A percentile compares a stretch with the other conserved stretches of the same genome.
Evolutionary conservation across 1,140 invertebrate genomes (phyloP).

Genomic region (Drosophila lacertosa): DNA sequence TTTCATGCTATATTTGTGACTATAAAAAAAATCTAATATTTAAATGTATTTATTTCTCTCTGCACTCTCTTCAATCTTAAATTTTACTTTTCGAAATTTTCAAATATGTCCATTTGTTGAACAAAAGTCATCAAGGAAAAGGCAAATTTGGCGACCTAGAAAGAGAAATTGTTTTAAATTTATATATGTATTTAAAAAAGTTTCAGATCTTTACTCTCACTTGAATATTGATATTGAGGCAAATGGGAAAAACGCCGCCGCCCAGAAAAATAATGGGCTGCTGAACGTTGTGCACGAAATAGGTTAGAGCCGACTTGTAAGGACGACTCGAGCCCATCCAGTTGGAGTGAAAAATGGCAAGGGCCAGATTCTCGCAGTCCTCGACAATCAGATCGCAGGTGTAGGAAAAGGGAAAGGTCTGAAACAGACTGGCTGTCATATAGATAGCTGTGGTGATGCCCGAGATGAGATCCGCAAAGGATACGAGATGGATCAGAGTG

Average conservation of each 20-base stretch:
- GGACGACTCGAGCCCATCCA: slow-evolving; percentile 39
- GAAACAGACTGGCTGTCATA: slow-evolving; percentile 31
- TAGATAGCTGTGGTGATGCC: slow-evolving; percentile 26
- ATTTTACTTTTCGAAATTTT: slow-evolving; percentile 18
- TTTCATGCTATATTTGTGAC: too few species aligned
- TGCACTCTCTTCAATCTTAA: background rate
- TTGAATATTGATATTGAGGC: slow-evolving; percentile 37
- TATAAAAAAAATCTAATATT: too few species aligned
- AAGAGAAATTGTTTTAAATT: background rate
- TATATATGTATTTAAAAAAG: background rate
- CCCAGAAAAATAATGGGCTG: slow-evolving; percentile 42
- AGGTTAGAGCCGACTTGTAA: slow-evolving; percentile 27
- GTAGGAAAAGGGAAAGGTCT: slow-evolving; percentile 59
- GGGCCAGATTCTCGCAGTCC: slow-evolving; percentile 33
- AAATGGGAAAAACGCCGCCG: slow-evolving; percentile 52
- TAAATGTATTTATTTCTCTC: too few species aligned
- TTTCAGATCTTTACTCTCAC: slow-evolving; percentile 11
- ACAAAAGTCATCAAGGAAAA: slow-evolving; percentile 59
- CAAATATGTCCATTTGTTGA: slow-evolving; percentile 46
- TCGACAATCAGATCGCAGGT: slow-evolving; percentile 42
- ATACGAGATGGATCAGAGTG: slow-evolving; percentile 46
- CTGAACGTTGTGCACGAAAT: slow-evolving; percentile 49
- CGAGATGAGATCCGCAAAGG: slow-evolving; percentile 44
- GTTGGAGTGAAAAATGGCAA: slow-evolving; percentile 58
- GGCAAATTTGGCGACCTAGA: slow-evolving; percentile 54